These are phyloP conservation scores for Megamerina dolium DNA, from an alignment of 2,888 invertebrate species.

Conservation along the genomic window DNA sequence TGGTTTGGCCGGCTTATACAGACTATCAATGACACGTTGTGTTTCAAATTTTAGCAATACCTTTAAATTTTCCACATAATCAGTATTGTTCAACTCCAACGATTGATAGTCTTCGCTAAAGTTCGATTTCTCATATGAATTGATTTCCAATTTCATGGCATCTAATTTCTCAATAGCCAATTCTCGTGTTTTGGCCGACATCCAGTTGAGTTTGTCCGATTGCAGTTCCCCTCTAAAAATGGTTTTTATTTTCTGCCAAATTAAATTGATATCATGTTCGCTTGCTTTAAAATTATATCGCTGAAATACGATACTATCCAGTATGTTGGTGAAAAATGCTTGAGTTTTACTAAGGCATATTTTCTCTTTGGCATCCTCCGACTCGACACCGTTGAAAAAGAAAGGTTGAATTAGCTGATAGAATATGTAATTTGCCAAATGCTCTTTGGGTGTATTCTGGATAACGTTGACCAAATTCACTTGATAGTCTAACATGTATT, in stretches of 20 bases:
- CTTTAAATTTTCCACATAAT: conserved; percentile 32
- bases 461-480: conserved; percentile 26
- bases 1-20: conserved; percentile 5
- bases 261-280: conserved; percentile 28
- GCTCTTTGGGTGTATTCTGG: conserved; percentile 15
- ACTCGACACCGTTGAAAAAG: conserved; percentile 22
- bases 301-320: conserved; percentile 33
- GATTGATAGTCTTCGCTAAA: conserved; percentile 26
- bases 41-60: conserved; percentile 18
- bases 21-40: conserved; percentile 13
- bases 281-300: conserved; percentile 27
- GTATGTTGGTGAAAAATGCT: conserved; percentile 31
- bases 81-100: conserved; percentile 19
- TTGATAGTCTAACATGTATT: conserved; percentile 34
- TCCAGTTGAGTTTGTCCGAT: conserved; percentile 26
- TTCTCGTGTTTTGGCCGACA: conserved; percentile 25
- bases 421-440: conserved; percentile 40
- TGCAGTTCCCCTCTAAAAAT: conserved; percentile 29
- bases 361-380: conserved; percentile 17
- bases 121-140: conserved; percentile 25
- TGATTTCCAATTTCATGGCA: conserved; percentile 27
- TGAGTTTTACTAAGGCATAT: conserved; percentile 30
- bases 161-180: conserved; percentile 30
- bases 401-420: conserved; percentile 33
- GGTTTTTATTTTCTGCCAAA: conserved; percentile 35